Percentiles rank a stretch among this genome's conserved stretches.
These are phyloP conservation scores for Dendroctonus valens DNA, from an alignment of 1,140 invertebrate genomes.

Conservation along the genomic window DNA sequence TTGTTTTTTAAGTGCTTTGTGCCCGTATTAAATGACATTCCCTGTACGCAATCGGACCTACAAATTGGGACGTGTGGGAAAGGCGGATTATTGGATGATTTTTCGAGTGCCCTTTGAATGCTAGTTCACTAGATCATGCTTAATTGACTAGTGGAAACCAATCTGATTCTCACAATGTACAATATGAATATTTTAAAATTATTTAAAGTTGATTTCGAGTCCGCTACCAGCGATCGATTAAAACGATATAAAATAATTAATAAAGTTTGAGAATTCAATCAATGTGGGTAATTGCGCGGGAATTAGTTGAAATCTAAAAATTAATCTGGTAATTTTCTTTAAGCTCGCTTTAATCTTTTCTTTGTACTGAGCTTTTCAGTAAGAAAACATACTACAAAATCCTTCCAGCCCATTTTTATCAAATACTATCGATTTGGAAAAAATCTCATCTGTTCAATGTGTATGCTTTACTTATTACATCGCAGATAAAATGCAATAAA, in stretches of 20 bases:
- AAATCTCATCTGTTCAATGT: not conserved
- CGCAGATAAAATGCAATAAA: conserved; percentile 24
- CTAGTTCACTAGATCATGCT: not conserved
- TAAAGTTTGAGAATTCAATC: too few species aligned
- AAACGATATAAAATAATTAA: too few species aligned
- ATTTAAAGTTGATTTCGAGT: too few species aligned
- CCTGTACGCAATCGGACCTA: conserved; percentile 4
- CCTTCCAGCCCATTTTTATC: not conserved
- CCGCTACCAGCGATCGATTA: too few species aligned
- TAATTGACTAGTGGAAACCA: not conserved
- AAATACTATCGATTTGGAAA: not conserved
- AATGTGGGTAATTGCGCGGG: too few species aligned
- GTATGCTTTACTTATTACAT: conserved; percentile 6
- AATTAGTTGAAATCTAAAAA: too few species aligned
- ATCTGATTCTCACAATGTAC: too few species aligned
- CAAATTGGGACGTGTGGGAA: conserved; percentile 24
- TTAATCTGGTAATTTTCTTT: too few species aligned
- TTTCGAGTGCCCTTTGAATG: not conserved
- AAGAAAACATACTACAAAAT: too few species aligned
- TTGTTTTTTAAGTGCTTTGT: conserved; percentile 33
- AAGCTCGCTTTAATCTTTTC: too few species aligned
- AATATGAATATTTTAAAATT: too few species aligned
- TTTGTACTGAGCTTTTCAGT: too few species aligned
- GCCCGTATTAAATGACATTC: conserved; percentile 30
- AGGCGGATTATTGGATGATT: not conserved